These are phyloP conservation scores for Leptopilina clavipes DNA, from an alignment of 1,140 invertebrate species.

Conservation along the genomic window DNA sequence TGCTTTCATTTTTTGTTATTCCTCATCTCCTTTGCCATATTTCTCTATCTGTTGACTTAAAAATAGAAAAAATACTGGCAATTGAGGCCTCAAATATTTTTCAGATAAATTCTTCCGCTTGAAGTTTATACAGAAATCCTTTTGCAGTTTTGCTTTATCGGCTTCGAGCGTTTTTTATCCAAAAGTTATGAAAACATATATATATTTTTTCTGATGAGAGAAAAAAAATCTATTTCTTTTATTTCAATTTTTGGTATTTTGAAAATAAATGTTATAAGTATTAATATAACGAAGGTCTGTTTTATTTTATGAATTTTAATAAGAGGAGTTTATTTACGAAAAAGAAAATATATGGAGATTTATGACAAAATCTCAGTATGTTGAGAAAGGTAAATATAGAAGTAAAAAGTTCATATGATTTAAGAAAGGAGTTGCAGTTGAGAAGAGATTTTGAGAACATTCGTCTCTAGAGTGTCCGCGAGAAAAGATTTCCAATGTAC, in stretches of 20 bases:
- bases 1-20: no score
- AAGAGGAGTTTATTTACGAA: no score
- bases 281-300: no score
- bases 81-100: neutral
- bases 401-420: neutral
- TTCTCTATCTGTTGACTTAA: neutral
- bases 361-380: neutral
- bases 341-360: neutral
- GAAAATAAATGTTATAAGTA: no score
- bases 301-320: no score
- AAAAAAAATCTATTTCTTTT: no score
- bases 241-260: no score
- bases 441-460: constrained; percentile 8
- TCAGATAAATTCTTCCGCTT: neutral
- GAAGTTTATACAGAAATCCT: neutral
- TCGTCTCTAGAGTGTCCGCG: neutral
- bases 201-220: no score
- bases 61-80: neutral
- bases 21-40: neutral
- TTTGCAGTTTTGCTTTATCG: neutral
- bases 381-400: neutral
- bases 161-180: neutral
- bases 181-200: no score
- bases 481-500: constrained; percentile 24
- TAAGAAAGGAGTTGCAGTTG: neutral